These are phyloP conservation scores for Uropsilus gracilis DNA, from an alignment of 2,113 vertebrate species.

Conservation along the genomic window DNA sequence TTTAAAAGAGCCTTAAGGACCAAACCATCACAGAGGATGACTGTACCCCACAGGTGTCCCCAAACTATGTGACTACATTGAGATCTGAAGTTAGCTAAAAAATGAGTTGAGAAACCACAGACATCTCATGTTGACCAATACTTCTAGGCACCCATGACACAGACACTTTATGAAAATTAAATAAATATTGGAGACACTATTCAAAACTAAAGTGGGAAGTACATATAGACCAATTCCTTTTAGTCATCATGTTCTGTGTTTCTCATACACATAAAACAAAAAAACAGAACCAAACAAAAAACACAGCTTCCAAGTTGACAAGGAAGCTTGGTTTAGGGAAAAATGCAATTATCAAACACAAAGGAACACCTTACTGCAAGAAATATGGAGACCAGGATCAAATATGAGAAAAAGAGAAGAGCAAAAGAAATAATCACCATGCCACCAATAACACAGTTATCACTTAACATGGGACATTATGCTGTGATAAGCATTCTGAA, in stretches of 20 bases:
- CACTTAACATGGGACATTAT: not conserved
- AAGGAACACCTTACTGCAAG: not conserved
- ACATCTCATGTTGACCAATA: not conserved
- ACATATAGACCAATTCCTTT: not conserved
- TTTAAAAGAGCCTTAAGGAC: not conserved
- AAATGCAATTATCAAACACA: not conserved
- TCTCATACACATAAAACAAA: not conserved
- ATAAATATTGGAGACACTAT: not conserved
- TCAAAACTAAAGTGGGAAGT: not conserved
- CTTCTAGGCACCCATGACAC: not conserved
- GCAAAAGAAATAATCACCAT: not conserved
- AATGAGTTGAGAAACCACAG: not conserved
- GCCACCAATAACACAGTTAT: not conserved
- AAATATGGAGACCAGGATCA: not conserved
- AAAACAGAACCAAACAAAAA: not conserved
- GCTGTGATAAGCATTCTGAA: not conserved
- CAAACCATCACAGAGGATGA: not conserved
- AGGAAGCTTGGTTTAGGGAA: not conserved
- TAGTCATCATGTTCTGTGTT: not conserved
- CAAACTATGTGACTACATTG: not conserved
- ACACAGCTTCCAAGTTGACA: not conserved
- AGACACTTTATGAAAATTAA: not conserved
- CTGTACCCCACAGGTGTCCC: not conserved
- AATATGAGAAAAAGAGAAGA: not conserved
- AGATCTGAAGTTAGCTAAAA: not conserved